These are phyloP conservation scores for Crotalus horridus DNA, from an alignment of 2,113 vertebrate species.

Conservation along the genomic window DNA sequence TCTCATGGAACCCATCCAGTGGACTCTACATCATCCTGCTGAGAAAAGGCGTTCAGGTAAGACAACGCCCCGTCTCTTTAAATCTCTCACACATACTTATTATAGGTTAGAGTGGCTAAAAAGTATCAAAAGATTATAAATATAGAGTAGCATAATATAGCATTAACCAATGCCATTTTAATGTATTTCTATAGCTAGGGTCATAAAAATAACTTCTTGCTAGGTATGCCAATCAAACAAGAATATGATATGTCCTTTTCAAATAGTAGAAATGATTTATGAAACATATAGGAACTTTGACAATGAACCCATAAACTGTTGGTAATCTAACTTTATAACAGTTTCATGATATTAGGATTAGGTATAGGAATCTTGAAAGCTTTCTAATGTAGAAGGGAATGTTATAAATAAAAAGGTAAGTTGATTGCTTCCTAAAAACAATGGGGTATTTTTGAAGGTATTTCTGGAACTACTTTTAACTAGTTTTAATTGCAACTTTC, in stretches of 20 bases:
- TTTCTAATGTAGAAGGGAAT: neutral
- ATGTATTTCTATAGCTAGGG: neutral
- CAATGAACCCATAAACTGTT: neutral
- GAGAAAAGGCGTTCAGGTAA: no score
- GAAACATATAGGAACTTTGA: neutral
- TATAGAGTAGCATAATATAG: neutral
- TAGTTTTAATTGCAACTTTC: neutral
- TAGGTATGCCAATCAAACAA: neutral
- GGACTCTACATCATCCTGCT: no score
- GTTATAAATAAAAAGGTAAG: neutral
- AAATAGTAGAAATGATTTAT: neutral
- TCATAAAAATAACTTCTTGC: neutral
- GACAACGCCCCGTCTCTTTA: no score
- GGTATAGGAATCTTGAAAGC: neutral
- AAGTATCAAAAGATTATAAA: neutral
- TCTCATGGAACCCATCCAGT: no score
- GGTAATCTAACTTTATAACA: neutral
- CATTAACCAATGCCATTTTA: neutral
- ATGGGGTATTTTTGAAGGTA: neutral
- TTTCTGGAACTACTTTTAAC: neutral
- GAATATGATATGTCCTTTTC: neutral
- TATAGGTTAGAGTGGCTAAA: neutral
- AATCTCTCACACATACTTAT: neutral
- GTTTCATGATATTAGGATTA: neutral
- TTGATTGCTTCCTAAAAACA: neutral